Percentiles rank a stretch among this genome's conserved stretches.
Evolutionary conservation across 2,797 vertebrate genomes (phyloP).

Genomic region (Mus caroli): DNA sequence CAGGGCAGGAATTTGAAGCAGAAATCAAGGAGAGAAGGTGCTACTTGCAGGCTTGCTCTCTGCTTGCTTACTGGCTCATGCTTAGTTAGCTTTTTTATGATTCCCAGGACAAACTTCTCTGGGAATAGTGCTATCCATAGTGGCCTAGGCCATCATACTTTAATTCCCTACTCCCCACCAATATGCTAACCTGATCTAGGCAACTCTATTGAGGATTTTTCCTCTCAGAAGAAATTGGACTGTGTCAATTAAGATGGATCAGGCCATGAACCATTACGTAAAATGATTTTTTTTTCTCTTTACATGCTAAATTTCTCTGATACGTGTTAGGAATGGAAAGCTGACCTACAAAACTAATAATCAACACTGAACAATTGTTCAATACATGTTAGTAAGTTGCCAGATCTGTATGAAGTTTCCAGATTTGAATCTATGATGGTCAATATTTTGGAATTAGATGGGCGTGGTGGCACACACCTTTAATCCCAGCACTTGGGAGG

Average conservation of each 20-base stretch:
- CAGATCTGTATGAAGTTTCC: not conserved
- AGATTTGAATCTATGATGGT: not conserved
- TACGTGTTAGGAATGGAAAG: conserved; percentile 1
- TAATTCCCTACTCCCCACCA: not conserved
- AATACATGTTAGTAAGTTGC: not conserved
- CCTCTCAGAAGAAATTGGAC: not conserved
- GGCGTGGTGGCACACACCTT: too few relatives aligned
- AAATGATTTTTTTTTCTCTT: not conserved
- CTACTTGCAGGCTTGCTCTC: not conserved
- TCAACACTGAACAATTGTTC: not conserved
- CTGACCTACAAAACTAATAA: not conserved
- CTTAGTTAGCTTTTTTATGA: not conserved
- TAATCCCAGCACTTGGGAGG: too few relatives aligned
- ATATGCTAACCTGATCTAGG: not conserved
- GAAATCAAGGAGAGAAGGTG: not conserved
- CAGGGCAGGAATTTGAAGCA: not conserved
- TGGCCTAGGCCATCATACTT: not conserved
- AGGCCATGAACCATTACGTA: not conserved
- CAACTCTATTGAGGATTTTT: not conserved
- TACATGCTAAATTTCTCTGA: not conserved
- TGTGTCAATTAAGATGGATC: too few relatives aligned
- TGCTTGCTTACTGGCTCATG: not conserved
- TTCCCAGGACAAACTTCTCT: not conserved
- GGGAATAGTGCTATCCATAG: not conserved
- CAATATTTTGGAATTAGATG: not conserved